Base-by-base conservation (phyloP, 2,113 vertebrate species). In the Macquaria australasica region DNA sequence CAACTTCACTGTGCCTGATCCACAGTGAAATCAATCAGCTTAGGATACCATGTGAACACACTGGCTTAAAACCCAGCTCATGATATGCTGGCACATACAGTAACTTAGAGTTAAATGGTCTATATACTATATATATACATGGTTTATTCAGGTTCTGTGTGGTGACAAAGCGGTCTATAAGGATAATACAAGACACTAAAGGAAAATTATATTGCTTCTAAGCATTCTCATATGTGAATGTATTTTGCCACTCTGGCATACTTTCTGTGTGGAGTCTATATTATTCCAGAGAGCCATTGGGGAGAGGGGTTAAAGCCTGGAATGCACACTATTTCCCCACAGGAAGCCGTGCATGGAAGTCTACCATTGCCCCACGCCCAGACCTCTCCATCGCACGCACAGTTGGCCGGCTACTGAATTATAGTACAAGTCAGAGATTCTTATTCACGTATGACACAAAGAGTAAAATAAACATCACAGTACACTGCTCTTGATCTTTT, bases 281-380 rank as follows among this genome's bases (percentile, higher is more conserved):
- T 94, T 94, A 94, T 91, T 94, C 43, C 86, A 90, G 87, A 75
- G 74, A 76, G 79, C 81, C 87, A 70, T 59, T 82, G 81, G 91
- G 91, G 90, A 92, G 86, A 75, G 43, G 89, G 93, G 88, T 91
- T 90, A 82, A 82, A 93, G 87, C 76, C 89, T 90, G 94, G 94
- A 95, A 95, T 94, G 93, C 77, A 39, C 79, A 93, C 88, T 79
- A 94, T 95, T 95, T 94, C 94, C 93, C 92, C 81, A 90, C 93
- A 95, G 94, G 94, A 95, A 94, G 84, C 79, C 6, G 48, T 28
- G 76, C 79, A 72, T 84, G 91, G 90, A 92, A 91, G 89, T 87
- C 64, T 83, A 91, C 73, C 80, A 51, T 79, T 21, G 88, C 72
- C 87, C 93, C 82, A 94, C 93, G 78, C 93, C 93, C 93, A 90